Conservation (phyloP, 2,888 invertebrate genomes). For the Hecatera dysodea region DNA sequence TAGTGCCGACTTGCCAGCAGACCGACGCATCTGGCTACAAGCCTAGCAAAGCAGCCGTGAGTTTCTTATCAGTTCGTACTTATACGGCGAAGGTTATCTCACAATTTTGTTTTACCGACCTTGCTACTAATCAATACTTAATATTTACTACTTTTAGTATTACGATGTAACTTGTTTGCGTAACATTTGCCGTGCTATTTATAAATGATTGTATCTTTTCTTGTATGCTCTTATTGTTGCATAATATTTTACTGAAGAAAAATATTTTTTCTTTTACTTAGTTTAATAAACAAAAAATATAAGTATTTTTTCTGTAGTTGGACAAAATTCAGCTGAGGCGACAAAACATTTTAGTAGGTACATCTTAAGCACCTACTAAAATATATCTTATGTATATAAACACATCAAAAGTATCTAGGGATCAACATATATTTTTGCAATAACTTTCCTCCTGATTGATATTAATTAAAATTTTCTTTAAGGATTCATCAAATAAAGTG, state of each 20-base stretch:
- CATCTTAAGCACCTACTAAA: too few relatives aligned
- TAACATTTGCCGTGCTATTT: conserved; percentile 24
- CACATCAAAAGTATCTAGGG: too few relatives aligned
- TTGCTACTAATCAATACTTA: conserved; percentile 61
- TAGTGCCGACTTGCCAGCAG: conserved; percentile 98
- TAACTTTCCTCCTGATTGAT: too few relatives aligned
- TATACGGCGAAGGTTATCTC: conserved; percentile 63
- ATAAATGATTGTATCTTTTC: not conserved
- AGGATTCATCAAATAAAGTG: too few relatives aligned
- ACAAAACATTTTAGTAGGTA: not conserved
- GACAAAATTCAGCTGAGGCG: not conserved
- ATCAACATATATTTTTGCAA: too few relatives aligned
- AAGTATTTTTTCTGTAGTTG: not conserved
- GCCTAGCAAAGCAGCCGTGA: conserved; percentile 97
- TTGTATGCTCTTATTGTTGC: not conserved
- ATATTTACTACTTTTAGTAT: conserved; percentile 37
- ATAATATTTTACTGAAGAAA: not conserved
- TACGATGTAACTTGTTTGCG: conserved; percentile 31
- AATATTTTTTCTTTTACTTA: too few relatives aligned
- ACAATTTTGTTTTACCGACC: conserved; percentile 60
- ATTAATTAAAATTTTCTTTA: too few relatives aligned
- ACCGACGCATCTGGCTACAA: conserved; percentile 98
- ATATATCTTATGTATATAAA: too few relatives aligned
- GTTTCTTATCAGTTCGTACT: conserved; percentile 67
- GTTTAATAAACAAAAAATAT: not conserved